Evolutionary conservation across 2,113 vertebrate genomes (phyloP).

Genomic region (Sminthopsis crassicaudata): DNA sequence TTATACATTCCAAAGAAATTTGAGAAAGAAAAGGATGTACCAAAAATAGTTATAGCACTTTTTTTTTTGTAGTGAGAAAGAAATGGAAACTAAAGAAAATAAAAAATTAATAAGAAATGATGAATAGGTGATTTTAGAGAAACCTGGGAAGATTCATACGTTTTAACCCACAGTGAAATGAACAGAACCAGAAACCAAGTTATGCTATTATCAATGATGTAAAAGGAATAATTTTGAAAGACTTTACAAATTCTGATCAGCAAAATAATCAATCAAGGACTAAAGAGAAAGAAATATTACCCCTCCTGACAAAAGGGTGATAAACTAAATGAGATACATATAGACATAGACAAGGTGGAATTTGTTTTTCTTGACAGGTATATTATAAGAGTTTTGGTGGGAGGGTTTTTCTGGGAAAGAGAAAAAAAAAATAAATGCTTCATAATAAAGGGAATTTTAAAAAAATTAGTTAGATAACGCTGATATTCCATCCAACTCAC

Average conservation of each 20-base stretch:
- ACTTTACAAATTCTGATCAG: background rate
- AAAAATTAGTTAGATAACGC: background rate
- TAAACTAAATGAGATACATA: background rate
- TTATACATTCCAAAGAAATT: background rate
- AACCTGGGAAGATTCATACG: background rate
- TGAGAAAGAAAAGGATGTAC: background rate
- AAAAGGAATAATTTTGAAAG: background rate
- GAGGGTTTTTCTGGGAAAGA: too few species aligned
- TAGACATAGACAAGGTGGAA: background rate
- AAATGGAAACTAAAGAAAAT: background rate
- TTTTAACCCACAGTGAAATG: background rate
- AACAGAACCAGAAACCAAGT: background rate
- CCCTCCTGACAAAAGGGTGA: too few species aligned
- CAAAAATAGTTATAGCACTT: background rate
- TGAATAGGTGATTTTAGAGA: background rate
- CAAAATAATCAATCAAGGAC: background rate
- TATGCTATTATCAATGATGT: background rate
- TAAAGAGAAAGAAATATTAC: background rate
- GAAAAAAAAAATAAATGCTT: too few species aligned
- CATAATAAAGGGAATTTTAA: too few species aligned
- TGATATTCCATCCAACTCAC: background rate
- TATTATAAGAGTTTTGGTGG: background rate
- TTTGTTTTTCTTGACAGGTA: background rate
- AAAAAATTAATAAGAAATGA: background rate
- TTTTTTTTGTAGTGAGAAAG: background rate